These are phyloP conservation scores for Vanacampus margaritifer DNA, from an alignment of 2,113 vertebrate species.

Conservation along the genomic window DNA sequence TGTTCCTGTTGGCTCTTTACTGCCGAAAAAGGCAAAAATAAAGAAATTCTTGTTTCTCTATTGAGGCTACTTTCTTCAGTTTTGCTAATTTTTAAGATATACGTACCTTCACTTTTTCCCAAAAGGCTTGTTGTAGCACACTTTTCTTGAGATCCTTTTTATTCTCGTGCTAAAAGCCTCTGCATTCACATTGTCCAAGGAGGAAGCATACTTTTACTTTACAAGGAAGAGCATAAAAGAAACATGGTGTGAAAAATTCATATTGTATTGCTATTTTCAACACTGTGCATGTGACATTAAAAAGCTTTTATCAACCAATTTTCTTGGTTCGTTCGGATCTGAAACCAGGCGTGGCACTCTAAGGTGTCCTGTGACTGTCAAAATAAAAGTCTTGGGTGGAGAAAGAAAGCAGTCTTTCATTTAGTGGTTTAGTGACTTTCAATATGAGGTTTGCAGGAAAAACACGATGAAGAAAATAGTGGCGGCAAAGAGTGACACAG, in stretches of 20 bases:
- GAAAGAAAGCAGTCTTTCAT: constrained; percentile 41
- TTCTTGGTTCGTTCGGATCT: neutral
- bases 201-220: constrained; percentile 14
- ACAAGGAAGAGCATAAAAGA: constrained; percentile 9
- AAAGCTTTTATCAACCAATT: constrained; percentile 63
- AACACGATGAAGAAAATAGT: constrained; percentile 23
- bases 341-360: constrained; percentile 8
- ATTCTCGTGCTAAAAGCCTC: constrained; percentile 54
- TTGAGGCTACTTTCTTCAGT: neutral
- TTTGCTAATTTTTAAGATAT: constrained; percentile 14
- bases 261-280: constrained; percentile 33
- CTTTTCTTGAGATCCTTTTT: constrained; percentile 28
- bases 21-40: constrained; percentile 21
- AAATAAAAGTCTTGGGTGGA: constrained; percentile 3
- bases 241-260: constrained; percentile 40
- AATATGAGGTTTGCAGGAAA: constrained; percentile 31
- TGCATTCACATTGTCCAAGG: constrained; percentile 15
- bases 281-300: constrained; percentile 46
- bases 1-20: constrained; percentile 39
- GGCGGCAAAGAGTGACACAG: constrained; percentile 16
- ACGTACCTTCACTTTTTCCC: constrained; percentile 10
- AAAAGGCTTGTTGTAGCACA: constrained; percentile 15
- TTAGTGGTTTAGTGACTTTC: constrained; percentile 51
- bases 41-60: constrained; percentile 3
- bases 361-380: constrained; percentile 9